Evolutionary conservation across 2,797 vertebrate species (phyloP), one percentile per base, ranked within the genome.

Genomic region (Mormyrops boulengeri): DNA sequence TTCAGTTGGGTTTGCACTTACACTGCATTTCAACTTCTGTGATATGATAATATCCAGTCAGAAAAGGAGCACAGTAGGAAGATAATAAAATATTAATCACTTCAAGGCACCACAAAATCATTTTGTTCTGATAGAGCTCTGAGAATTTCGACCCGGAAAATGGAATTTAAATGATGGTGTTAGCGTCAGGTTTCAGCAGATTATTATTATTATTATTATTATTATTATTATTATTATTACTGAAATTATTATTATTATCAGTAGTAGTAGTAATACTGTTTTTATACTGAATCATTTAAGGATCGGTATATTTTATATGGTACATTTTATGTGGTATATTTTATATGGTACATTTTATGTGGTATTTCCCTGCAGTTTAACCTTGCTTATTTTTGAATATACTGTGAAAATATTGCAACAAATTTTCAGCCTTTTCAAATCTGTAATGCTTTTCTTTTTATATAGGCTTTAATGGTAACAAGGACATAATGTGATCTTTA

Each of bases 81-180:
- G 52, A n/a, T 90, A 84, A 88, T 90, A 88, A 88, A 90, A 88
- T 90, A 88, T 90, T 90, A 88, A 90, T 47, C 69, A 82, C 73
- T 88, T 57, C 17, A 41, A 82, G 86, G 26, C 17, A 60, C 66
- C 53, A 47, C 66, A 88, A 88, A 73, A 88, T 90, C 77, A 82
- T 41, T 77, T 49, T 87, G 49, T 82, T 89, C 85, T 85, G 55
- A 62, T 44, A 19, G 34, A 52, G 85, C 49, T 44, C 30, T 87
- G 49, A 57, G 62, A 57, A 88, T 89, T 90, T 88, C 11, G 17
- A 30, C 30, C 30, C 30, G 34, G 66, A 8, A 90, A 90, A 90
- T 90, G 47, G 38, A 57, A 90, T 90, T 88, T 77, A 50, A 44
- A 87, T 87, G 85, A 87, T 44, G 62, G 41, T 55, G 30, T 88